Base-by-base conservation (phyloP, 2,888 invertebrate genomes). In the Ptychoptera contaminata region DNA sequence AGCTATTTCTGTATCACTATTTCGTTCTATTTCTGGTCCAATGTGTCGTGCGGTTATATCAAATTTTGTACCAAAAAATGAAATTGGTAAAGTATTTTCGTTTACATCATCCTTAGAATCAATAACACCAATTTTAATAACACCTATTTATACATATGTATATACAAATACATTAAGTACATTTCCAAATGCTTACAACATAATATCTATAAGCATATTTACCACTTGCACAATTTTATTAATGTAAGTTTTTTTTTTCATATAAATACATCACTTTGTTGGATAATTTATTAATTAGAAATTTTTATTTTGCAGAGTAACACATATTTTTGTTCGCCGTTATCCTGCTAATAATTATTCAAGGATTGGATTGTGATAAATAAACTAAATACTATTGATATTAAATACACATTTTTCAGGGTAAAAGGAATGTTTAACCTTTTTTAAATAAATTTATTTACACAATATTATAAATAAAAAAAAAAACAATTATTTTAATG, bases 71-170 rank as follows among this genome's bases (percentile, higher is more conserved):
- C 61, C 63, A 6, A 48, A 55, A 11, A 53, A 55, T 32, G 65
- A 65, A 57, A 59, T 65, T 39, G 78, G 78, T 3, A 79, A 79
- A 63, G 71, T 81, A 23, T 82, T 81, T 56, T 74, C 82, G 0
- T 62, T 82, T 43, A 72, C 77, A 55, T 72, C 77, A 30, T 71
- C 76, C 3, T 55, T 79, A 23, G 82, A 82, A 62, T 74, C 78
- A 12, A 52, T 74, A 37, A 68, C 73, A 16, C 77, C 77, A 1
- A 63, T 82, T 42, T 53, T 74, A 2, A 69, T 78, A 1, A 70
- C 77, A 2, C 69, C 79, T 1, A 50, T 81, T 1, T 84, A 77
- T 58, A 77, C 75, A 29, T 57, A 72, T 1, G 59, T 83, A 15
- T 85, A 83, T 54, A 69, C 37, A 37, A 23, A 23, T 23, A 23